A percentile compares a stretch with the other conserved stretches of the same genome.
These are phyloP conservation scores for Hydropsyche tenuis DNA, from an alignment of 1,140 invertebrate species.

Conservation along the genomic window DNA sequence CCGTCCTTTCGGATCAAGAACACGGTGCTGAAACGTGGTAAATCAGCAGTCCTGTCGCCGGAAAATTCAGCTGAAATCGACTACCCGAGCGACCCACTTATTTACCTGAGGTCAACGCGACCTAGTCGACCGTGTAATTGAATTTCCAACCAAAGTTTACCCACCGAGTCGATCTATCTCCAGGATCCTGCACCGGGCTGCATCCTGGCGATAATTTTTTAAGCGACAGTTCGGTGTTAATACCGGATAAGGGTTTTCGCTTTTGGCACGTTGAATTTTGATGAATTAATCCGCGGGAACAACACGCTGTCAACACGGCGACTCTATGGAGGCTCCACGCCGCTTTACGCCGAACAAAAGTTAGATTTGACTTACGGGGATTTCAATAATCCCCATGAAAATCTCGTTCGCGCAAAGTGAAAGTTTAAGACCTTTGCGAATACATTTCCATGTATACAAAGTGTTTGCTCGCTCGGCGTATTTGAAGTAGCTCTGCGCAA, in stretches of 20 bases:
- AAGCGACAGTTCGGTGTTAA: too few species aligned
- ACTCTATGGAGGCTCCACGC: too few species aligned
- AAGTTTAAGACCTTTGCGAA: constrained; percentile 6
- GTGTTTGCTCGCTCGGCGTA: too few species aligned
- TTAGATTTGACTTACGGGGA: background rate
- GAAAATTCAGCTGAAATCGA: background rate
- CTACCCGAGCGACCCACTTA: background rate
- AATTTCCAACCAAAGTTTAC: constrained; percentile 1
- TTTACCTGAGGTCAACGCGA: background rate
- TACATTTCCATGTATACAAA: background rate
- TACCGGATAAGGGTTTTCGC: too few species aligned
- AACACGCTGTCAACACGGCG: too few species aligned
- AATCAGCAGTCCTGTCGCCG: background rate
- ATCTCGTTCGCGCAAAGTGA: background rate
- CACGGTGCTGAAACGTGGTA: background rate
- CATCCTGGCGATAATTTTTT: too few species aligned
- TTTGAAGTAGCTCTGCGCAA: too few species aligned
- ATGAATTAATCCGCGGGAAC: background rate
- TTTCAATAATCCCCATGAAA: constrained; percentile 8
- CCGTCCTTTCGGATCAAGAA: too few species aligned
- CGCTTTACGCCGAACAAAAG: background rate
- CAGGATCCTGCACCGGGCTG: background rate
- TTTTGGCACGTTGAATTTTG: background rate
- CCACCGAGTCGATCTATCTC: too few species aligned
- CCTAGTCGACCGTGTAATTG: constrained; percentile 2